Conservation (phyloP, 2,113 vertebrate genomes). For the Protobothrops mucrosquamatus region DNA sequence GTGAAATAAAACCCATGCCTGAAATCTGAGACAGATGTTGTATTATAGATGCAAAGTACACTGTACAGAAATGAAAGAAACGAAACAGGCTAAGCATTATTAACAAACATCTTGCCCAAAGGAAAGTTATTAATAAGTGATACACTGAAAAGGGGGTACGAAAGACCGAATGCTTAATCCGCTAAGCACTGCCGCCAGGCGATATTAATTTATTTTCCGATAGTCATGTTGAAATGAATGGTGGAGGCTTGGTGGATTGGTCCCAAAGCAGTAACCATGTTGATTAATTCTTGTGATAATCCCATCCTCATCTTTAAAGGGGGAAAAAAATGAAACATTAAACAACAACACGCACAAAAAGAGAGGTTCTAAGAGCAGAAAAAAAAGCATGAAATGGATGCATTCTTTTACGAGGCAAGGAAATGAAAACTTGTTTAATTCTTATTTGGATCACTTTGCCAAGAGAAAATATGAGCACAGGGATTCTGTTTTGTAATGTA, state of each 20-base stretch:
- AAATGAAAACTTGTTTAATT: not conserved
- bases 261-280: conserved; percentile 14
- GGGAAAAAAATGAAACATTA: not conserved
- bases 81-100: not conserved
- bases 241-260: conserved; percentile 19
- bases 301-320: not conserved
- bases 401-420: not conserved
- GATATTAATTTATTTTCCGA: conserved; percentile 24
- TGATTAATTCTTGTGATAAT: conserved; percentile 31
- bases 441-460: conserved; percentile 28
- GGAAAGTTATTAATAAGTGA: conserved; percentile 18
- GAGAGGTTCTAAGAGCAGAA: not conserved
- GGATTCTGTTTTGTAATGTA: conserved; percentile 23
- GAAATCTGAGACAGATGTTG: conserved; percentile 26
- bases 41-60: not conserved
- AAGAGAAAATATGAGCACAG: not conserved
- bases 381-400: conserved; percentile 22
- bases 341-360: not conserved
- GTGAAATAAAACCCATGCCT: conserved; percentile 24
- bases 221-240: not conserved
- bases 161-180: conserved; percentile 5
- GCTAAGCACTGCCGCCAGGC: conserved; percentile 20
- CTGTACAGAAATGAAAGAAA: conserved; percentile 4
- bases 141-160: conserved; percentile 25
- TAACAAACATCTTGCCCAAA: conserved; percentile 21